Percentiles rank a stretch among this genome's conserved stretches.
Evolutionary conservation across 2,888 invertebrate species (phyloP).

Genomic region (Boloria euphrosyne): DNA sequence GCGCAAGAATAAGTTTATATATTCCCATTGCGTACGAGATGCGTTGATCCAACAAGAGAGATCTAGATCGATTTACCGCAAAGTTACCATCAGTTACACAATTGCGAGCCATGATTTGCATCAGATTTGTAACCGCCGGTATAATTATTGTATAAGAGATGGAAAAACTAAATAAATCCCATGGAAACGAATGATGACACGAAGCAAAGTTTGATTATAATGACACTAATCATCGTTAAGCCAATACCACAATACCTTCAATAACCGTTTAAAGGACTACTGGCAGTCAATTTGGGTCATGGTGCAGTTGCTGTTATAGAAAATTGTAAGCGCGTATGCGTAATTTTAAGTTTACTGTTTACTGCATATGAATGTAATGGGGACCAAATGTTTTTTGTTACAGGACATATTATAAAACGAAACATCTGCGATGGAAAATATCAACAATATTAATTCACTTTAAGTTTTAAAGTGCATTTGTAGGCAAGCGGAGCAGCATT

Average conservation of each 20-base stretch:
- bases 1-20: conserved; percentile 3
- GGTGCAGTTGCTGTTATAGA: conserved; percentile 35
- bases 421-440: too few species aligned
- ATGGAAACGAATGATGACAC: conserved; percentile 8
- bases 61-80: conserved; percentile 45
- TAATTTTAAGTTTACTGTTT: conserved; percentile 18
- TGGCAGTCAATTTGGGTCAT: conserved; percentile 40
- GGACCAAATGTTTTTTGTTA: too few species aligned
- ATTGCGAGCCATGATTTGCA: conserved; percentile 73
- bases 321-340: conserved; percentile 26
- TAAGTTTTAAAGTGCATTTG: too few species aligned
- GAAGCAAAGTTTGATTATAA: conserved; percentile 31
- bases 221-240: conserved; percentile 40
- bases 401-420: too few species aligned
- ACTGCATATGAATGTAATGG: not conserved
- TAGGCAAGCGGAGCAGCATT: too few species aligned
- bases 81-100: conserved; percentile 52
- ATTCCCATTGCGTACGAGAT: conserved; percentile 30
- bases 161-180: not conserved
- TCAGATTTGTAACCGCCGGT: conserved; percentile 41
- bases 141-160: not conserved
- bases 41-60: conserved; percentile 41
- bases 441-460: too few species aligned
- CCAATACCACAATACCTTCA: conserved; percentile 35
- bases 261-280: conserved; percentile 40